Conservation (phyloP, 2,113 vertebrate species). For the Megalops atlanticus region DNA sequence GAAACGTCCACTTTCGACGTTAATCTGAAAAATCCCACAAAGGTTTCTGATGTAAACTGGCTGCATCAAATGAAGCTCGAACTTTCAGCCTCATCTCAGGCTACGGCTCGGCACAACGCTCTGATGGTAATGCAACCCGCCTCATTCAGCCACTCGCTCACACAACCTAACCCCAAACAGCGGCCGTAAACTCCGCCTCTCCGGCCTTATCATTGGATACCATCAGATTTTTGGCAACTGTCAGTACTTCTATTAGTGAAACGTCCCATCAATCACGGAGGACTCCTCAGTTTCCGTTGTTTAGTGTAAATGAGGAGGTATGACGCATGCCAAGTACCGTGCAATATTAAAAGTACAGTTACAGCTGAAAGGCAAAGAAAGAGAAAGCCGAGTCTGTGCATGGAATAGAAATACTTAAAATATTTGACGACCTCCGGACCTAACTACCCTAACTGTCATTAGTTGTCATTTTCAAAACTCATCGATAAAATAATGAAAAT, state of each 20-base stretch:
- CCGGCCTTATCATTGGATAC: neutral
- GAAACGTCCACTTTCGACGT: slow-evolving; percentile 3
- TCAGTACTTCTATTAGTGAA: slow-evolving; percentile 9
- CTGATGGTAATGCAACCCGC: neutral
- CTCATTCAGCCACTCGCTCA: neutral
- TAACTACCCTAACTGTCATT: too few relatives aligned
- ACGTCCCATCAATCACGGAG: neutral
- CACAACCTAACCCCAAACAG: slow-evolving; percentile 15
- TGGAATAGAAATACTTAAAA: too few relatives aligned
- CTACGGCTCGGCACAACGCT: neutral
- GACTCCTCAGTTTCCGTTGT: slow-evolving; percentile 16
- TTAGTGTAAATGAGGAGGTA: neutral
- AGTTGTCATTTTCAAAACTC: too few relatives aligned
- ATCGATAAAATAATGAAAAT: too few relatives aligned
- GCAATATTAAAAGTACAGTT: neutral
- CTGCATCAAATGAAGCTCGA: slow-evolving; percentile 14
- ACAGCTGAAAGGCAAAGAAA: too few relatives aligned
- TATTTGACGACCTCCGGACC: too few relatives aligned
- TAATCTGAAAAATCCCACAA: neutral
- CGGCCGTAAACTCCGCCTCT: neutral
- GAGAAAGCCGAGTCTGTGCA: too few relatives aligned
- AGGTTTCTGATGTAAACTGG: neutral
- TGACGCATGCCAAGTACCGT: neutral
- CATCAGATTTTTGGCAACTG: slow-evolving; percentile 10
- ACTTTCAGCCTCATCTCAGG: slow-evolving; percentile 21